Base-by-base conservation (phyloP, 2,797 vertebrate species). In the Morus bassanus region DNA sequence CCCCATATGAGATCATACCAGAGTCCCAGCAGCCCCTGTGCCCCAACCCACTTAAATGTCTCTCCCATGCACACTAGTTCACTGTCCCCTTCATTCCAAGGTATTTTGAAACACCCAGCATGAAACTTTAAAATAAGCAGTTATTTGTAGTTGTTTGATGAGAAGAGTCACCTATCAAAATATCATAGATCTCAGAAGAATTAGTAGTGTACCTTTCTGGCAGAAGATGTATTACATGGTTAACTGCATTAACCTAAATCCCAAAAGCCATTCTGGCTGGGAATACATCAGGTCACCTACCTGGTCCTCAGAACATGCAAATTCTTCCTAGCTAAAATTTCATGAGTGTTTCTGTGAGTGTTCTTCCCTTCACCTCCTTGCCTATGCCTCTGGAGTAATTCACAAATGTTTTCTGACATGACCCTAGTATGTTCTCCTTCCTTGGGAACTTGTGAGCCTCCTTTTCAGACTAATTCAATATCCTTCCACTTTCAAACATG, bases 381-480 rank as follows among this genome's bases (percentile, higher is more conserved):
- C 4, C 13, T 65, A 18, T 78, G 7, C 39, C 84, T 90, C 77
- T 81, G 30, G 30, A 81, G 19, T 50, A 86, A 78, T 46, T 78
- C 76, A 84, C 30, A 80, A 86, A 48, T 35, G 13, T 83, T 90
- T 95, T 88, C 69, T 84, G 85, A 56, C 31, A 39, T 37, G 17
- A 35, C 19, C 45, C 10, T 93, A 46, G 83, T 57, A 28, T 72
- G 5, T 64, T 94, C 27, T 79, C 28, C 18, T 88, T 86, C 69
- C 30, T 57, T 72, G 31, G 37, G 48, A 93, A 81, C 2, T 50
- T 86, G 68, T 2, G 8, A 78, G 25, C 25, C 17, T 67, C 57
- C 53, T 95, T 93, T 94, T 78, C 73, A 64, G 16, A 61, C 27
- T 68, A 53, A 86, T 95, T 82, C 64, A 88, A 68, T 85, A 80